Evolutionary conservation across 2,888 invertebrate genomes (phyloP).

Genomic region (Druceiella hillmani): DNA sequence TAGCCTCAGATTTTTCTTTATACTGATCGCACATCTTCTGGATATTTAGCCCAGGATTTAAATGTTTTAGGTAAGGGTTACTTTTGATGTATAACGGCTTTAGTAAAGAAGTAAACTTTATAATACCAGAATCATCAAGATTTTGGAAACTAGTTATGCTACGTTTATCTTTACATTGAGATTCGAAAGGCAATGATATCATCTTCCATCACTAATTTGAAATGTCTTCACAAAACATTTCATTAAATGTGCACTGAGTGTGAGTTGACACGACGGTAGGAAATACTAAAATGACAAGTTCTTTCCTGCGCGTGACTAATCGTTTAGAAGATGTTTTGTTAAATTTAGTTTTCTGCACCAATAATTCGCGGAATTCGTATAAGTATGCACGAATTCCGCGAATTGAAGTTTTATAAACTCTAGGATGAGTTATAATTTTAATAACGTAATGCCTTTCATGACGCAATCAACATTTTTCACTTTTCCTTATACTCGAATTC

Average conservation of each 20-base stretch:
- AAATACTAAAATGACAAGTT: conserved; percentile 11
- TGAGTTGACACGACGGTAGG: conserved; percentile 13
- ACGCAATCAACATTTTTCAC: conserved; percentile 12
- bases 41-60: conserved; percentile 20
- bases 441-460: conserved; percentile 9
- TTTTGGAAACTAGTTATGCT: conserved; percentile 22
- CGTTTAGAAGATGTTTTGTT: too few species aligned
- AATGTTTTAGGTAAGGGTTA: conserved; percentile 24
- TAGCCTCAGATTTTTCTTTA: conserved; percentile 19
- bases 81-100: conserved; percentile 24
- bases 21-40: conserved; percentile 21
- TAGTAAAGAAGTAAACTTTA: conserved; percentile 25
- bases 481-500: conserved; percentile 15
- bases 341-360: conserved; percentile 17
- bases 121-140: conserved; percentile 22
- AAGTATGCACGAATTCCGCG: conserved; percentile 22
- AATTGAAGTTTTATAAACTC: conserved; percentile 19
- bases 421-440: conserved; percentile 7
- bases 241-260: conserved; percentile 13
- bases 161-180: conserved; percentile 21
- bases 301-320: conserved; percentile 17
- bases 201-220: conserved; percentile 19
- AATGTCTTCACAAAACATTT: conserved; percentile 17
- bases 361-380: too few species aligned
- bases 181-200: conserved; percentile 21